Evolutionary conservation across 2,888 invertebrate genomes (phyloP).

Genomic region (Acronicta leporina): DNA sequence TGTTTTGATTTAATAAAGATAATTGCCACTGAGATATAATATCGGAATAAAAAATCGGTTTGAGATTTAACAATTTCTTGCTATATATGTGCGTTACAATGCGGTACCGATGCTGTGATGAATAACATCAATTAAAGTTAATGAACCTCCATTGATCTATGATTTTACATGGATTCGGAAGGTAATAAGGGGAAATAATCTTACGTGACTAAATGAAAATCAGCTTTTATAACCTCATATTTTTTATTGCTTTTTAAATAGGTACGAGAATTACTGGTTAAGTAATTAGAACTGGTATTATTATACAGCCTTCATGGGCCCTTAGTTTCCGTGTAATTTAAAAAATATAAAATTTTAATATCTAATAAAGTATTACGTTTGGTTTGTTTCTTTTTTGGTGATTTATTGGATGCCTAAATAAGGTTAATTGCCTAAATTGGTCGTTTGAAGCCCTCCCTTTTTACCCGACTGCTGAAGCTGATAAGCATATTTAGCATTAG

Average conservation of each 20-base stretch:
- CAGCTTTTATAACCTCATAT: slow-evolving; percentile 7
- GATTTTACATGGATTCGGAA: slow-evolving; percentile 3
- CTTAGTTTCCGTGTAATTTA: not conserved
- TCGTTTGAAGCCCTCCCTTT: too few species aligned
- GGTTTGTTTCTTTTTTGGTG: too few species aligned
- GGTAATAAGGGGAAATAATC: slow-evolving; percentile 2
- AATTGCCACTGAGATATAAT: slow-evolving; percentile 12
- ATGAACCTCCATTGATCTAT: slow-evolving; percentile 16
- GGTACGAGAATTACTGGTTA: not conserved
- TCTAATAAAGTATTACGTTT: too few species aligned
- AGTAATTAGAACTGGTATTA: not conserved
- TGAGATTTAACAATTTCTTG: slow-evolving; percentile 22
- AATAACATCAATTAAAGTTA: slow-evolving; percentile 31
- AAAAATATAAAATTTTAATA: not conserved
- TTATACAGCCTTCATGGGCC: not conserved
- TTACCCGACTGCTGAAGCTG: too few species aligned
- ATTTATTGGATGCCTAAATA: too few species aligned
- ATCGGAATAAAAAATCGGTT: slow-evolving; percentile 11
- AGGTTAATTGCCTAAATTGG: too few species aligned
- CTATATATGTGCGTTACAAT: not conserved
- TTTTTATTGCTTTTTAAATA: slow-evolving; percentile 4
- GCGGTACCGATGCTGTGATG: slow-evolving; percentile 6
- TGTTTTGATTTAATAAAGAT: slow-evolving; percentile 1
- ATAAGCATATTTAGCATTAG: too few species aligned
- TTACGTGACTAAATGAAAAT: slow-evolving; percentile 21